A percentile compares a stretch with the other conserved stretches of the same genome.
phyloP scores from a whole-genome alignment of 2,888 invertebrate genomes.

The Podotricha telesiphe region DNA sequence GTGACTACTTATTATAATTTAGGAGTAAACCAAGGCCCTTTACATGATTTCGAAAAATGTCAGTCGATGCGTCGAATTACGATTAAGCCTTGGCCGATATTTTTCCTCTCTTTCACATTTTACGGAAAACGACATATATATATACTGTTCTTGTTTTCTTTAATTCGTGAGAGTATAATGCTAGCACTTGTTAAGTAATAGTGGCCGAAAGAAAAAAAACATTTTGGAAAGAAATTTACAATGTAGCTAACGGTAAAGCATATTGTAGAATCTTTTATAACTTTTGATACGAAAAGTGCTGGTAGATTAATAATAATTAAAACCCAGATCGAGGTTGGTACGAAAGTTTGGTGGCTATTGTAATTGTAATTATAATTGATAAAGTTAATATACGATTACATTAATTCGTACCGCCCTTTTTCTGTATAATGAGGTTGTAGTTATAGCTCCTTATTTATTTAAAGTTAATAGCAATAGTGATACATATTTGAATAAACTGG shows the following conservation, averaged over 20 bases:
- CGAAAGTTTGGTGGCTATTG: slow-evolving; percentile 74
- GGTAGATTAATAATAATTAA: slow-evolving; percentile 66
- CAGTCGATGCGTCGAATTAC: slow-evolving; percentile 60
- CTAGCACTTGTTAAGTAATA: slow-evolving; percentile 74
- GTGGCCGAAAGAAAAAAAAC: slow-evolving; percentile 65
- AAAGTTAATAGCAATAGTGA: slow-evolving; percentile 75
- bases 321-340: slow-evolving; percentile 73
- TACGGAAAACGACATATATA: slow-evolving; percentile 72
- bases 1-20: slow-evolving; percentile 80
- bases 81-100: slow-evolving; percentile 65
- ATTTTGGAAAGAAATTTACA: slow-evolving; percentile 77
- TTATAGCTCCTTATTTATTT: slow-evolving; percentile 82
- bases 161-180: slow-evolving; percentile 68
- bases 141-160: slow-evolving; percentile 70
- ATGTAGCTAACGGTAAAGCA: slow-evolving; percentile 64
- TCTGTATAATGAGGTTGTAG: slow-evolving; percentile 77
- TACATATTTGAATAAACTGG: slow-evolving; percentile 61
- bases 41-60: slow-evolving; percentile 65
- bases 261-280: slow-evolving; percentile 80
- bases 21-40: slow-evolving; percentile 73
- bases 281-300: slow-evolving; percentile 82
- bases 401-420: slow-evolving; percentile 79
- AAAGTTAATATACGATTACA: slow-evolving; percentile 63
- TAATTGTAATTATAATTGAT: slow-evolving; percentile 56
- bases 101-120: slow-evolving; percentile 69